These are phyloP conservation scores for Temnothorax rugatulus DNA, from an alignment of 2,888 invertebrate species.

Conservation along the genomic window DNA sequence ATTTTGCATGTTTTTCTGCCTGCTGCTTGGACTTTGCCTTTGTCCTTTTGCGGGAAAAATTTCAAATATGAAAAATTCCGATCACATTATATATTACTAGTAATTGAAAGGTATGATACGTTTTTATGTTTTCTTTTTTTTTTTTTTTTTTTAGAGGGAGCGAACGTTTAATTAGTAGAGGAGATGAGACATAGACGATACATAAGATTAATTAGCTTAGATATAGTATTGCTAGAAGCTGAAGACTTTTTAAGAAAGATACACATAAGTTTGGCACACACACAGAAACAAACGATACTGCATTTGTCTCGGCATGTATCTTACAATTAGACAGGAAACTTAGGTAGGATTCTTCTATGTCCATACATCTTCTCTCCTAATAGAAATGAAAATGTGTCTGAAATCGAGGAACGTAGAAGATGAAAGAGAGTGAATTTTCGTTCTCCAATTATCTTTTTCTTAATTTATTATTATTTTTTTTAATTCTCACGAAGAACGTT, in stretches of 20 bases:
- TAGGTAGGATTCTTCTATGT: not conserved
- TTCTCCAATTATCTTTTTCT: not conserved
- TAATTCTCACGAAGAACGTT: not conserved
- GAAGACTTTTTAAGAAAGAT: not conserved
- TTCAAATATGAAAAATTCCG: constrained; percentile 35
- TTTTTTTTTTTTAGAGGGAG: not conserved
- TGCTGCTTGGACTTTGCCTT: constrained; percentile 55
- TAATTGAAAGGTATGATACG: not conserved
- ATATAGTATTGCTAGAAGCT: not conserved
- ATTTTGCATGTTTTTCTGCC: constrained; percentile 65
- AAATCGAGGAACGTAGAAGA: constrained; percentile 8
- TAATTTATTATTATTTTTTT: not conserved
- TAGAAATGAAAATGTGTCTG: not conserved
- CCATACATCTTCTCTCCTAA: not conserved
- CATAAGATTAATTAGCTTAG: not conserved
- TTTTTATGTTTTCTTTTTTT: not conserved
- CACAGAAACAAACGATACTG: not conserved
- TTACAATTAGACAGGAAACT: not conserved
- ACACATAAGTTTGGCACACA: not conserved
- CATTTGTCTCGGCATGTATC: not conserved
- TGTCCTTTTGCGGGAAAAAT: constrained; percentile 30
- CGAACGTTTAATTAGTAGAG: not conserved
- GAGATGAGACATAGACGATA: not conserved
- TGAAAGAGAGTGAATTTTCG: not conserved
- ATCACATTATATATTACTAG: not conserved